phyloP scores from a whole-genome alignment of 2,113 vertebrate species.

The Engraulis encrasicolus region DNA sequence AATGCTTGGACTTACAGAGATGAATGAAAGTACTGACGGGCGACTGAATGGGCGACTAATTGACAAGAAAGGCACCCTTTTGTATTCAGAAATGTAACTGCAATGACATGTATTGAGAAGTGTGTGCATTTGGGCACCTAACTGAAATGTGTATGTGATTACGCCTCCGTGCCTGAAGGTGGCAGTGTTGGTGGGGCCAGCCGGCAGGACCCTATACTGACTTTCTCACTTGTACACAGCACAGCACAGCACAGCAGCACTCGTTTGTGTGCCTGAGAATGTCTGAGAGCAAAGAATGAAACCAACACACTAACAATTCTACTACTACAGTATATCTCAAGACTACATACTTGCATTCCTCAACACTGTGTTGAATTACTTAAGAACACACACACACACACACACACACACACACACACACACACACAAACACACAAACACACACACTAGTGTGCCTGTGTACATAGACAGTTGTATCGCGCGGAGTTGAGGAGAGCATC shows the following conservation, averaged over 20 bases:
- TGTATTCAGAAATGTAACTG: neutral
- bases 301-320: constrained; percentile 31
- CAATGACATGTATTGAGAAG: constrained; percentile 1
- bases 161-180: constrained; percentile 6
- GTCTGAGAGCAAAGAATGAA: constrained; percentile 3
- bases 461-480: neutral
- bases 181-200: neutral
- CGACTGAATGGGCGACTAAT: neutral
- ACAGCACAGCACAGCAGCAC: too few species aligned
- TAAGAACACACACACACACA: neutral
- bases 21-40: neutral
- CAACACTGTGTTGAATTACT: neutral
- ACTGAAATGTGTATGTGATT: neutral
- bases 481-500: neutral
- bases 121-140: neutral
- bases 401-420: neutral
- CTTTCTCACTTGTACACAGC: neutral
- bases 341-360: neutral
- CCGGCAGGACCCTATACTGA: neutral
- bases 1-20: constrained; percentile 1
- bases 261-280: too few species aligned
- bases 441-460: neutral
- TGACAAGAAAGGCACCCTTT: neutral
- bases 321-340: constrained; percentile 13
- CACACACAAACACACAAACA: constrained; percentile 3